Conservation (phyloP, 1,140 invertebrate species). For the Trachymyrmex septentrionalis region DNA sequence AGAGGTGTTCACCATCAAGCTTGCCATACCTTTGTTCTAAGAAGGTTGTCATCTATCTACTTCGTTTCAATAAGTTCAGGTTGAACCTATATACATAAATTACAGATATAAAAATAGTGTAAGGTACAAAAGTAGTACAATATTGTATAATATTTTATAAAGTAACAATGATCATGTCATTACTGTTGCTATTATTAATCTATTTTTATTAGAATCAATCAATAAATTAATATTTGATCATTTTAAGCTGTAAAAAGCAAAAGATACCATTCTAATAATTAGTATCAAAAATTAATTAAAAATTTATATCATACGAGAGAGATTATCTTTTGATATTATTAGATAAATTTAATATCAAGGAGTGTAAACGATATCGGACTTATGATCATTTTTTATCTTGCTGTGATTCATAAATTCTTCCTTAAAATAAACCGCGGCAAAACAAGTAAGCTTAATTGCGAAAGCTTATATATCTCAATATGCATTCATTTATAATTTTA, state of each 20-base stretch:
- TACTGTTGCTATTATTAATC: not conserved
- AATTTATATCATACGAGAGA: not conserved
- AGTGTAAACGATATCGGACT: not conserved
- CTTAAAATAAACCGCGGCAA: not conserved
- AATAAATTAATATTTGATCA: not conserved
- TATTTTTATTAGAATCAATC: not conserved
- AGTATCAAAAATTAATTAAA: not conserved
- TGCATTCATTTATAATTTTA: not conserved
- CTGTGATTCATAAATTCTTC: conserved; percentile 29
- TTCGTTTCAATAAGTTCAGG: conserved; percentile 31
- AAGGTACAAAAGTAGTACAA: not conserved
- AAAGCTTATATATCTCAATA: not conserved
- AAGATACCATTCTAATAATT: conserved; percentile 17
- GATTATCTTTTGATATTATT: not conserved
- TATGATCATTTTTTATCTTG: conserved; percentile 47
- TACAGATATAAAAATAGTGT: conserved; percentile 19
- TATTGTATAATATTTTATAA: not conserved
- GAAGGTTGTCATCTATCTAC: conserved; percentile 56
- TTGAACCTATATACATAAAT: conserved; percentile 41
- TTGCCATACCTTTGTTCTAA: conserved; percentile 83
- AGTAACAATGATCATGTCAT: not conserved
- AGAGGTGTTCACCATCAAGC: conserved; percentile 83
- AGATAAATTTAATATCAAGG: conserved; percentile 48
- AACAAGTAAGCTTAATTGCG: not conserved
- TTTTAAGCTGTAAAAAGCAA: not conserved